Evolutionary conservation across 1,140 invertebrate species (phyloP).

Genomic region (Chlorops oryzae): DNA sequence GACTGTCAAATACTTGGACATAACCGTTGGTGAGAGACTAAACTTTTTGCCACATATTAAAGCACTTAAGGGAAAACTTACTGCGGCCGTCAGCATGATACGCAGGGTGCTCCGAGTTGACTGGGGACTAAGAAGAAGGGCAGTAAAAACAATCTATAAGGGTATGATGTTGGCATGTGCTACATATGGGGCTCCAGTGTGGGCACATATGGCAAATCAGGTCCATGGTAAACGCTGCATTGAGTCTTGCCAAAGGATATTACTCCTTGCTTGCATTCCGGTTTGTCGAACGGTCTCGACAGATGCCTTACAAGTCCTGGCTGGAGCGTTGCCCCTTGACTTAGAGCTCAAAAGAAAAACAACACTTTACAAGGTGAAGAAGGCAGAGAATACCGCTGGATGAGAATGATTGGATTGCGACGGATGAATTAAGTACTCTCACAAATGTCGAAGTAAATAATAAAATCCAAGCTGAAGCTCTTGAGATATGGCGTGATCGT

Average conservation of each 20-base stretch:
- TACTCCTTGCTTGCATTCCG: constrained; percentile 5
- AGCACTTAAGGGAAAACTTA: neutral
- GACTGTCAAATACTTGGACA: neutral
- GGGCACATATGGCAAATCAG: neutral
- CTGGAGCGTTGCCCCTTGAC: constrained; percentile 4
- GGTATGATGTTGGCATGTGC: neutral
- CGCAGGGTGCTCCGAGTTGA: neutral
- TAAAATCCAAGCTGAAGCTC: too few species aligned
- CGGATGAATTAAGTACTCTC: too few species aligned
- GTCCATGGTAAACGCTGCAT: neutral
- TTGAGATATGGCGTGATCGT: too few species aligned
- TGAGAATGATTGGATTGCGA: too few species aligned
- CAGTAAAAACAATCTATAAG: neutral
- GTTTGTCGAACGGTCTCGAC: constrained; percentile 11
- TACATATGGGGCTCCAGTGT: too few species aligned
- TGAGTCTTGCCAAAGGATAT: constrained; percentile 5
- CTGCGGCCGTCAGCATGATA: neutral
- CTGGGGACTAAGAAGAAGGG: neutral
- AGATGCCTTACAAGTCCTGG: constrained; percentile 9
- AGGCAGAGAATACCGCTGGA: too few species aligned
- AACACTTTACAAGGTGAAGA: too few species aligned
- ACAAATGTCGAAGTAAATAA: too few species aligned
- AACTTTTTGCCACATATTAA: neutral
- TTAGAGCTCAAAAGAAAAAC: too few species aligned
- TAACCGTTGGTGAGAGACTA: neutral